phyloP scores from a whole-genome alignment of 2,113 vertebrate species.

The Neopipo cinnamomea region DNA sequence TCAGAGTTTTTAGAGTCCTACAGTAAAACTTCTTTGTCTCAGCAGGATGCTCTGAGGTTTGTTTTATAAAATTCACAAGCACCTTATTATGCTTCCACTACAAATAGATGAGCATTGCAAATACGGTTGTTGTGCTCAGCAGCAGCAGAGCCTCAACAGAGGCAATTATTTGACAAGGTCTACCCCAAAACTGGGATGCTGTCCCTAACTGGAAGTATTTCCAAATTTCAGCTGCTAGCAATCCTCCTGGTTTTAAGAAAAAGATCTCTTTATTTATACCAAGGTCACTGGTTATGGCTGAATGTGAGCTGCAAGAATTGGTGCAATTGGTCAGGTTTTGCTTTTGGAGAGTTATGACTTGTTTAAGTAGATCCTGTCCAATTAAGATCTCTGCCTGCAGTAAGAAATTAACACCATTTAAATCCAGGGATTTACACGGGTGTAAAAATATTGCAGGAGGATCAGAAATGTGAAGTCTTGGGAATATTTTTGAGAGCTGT shows the following conservation, averaged over 20 bases:
- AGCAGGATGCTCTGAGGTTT: background rate
- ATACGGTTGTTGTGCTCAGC: background rate
- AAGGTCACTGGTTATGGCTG: background rate
- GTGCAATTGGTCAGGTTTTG: background rate
- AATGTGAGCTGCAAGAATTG: background rate
- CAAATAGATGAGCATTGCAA: background rate
- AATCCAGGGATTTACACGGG: background rate
- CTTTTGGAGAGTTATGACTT: fast-evolving
- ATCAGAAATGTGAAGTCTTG: background rate
- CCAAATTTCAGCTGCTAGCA: background rate
- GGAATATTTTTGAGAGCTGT: background rate
- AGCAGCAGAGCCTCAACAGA: background rate
- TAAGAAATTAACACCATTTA: background rate
- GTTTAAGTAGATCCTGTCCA: background rate
- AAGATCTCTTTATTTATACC: background rate
- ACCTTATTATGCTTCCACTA: background rate
- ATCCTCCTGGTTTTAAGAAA: background rate
- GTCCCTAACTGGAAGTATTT: background rate
- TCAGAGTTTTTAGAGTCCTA: background rate
- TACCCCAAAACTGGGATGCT: fast-evolving
- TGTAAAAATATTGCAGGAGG: background rate
- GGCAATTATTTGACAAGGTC: background rate
- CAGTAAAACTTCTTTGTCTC: background rate
- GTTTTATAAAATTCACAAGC: background rate
- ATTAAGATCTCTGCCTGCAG: background rate